Percentiles rank a stretch among this genome's conserved stretches.
phyloP scores from a whole-genome alignment of 2,797 vertebrate genomes.

The Hylomyscus alleni region DNA sequence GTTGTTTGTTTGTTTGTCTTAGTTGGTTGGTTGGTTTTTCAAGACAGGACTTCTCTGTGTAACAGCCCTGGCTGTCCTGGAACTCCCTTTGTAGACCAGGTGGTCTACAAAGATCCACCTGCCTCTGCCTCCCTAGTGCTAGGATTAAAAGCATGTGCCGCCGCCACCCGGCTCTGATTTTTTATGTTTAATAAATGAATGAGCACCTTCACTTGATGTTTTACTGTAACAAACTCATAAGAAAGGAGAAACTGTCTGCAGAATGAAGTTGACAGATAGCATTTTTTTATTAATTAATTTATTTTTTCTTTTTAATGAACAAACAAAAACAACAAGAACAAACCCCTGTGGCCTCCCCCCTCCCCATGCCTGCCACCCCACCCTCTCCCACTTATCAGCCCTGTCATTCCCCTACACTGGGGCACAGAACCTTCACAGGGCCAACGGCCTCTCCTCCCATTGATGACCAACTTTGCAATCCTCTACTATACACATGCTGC shows the following conservation, averaged over 20 bases:
- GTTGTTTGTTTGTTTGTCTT: background rate
- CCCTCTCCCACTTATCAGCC: too few relatives aligned
- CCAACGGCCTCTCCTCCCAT: too few relatives aligned
- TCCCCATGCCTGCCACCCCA: too few relatives aligned
- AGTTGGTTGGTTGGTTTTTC: background rate
- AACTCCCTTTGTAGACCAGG: background rate
- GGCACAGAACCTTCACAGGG: too few relatives aligned
- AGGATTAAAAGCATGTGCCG: background rate
- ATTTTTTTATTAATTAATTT: too few relatives aligned
- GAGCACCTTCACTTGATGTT: conserved; percentile 1
- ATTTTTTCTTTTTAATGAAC: too few relatives aligned
- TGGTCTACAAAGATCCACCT: background rate
- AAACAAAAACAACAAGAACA: too few relatives aligned
- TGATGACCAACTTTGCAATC: too few relatives aligned
- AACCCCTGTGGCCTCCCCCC: too few relatives aligned
- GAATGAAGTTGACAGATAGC: background rate
- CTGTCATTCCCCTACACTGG: too few relatives aligned
- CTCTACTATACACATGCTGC: too few relatives aligned
- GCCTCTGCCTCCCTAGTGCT: background rate
- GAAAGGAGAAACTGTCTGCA: background rate
- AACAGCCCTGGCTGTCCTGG: background rate
- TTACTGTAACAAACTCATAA: background rate
- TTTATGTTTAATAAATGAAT: background rate
- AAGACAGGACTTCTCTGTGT: background rate
- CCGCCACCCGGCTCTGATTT: background rate